Base-by-base conservation (phyloP, 2,888 invertebrate species). In the Orthonychiurus folsomi region DNA sequence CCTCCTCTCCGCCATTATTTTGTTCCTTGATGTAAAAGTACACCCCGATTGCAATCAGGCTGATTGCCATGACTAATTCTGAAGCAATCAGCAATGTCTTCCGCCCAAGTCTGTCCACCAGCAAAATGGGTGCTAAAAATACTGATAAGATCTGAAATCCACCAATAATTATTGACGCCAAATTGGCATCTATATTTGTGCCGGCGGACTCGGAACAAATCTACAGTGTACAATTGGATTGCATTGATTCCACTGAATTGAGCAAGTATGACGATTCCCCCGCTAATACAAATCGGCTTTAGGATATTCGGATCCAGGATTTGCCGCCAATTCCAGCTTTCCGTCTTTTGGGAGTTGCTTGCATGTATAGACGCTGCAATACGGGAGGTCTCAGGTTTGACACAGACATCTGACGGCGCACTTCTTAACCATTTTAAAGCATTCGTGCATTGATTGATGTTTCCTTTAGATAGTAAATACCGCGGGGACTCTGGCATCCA, bases 181-280 rank as follows among this genome's bases (percentile, higher is more conserved):
- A 1, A 24, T 61, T 61, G 20, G 66, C 61, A 52, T 67, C 59
- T 12, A 69, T 63, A 1, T 62, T 58, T 20, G 66, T 60, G 20
- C 62, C 63, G 20, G 66, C 59, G 1, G 63, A 37, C 53, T 64
- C 47, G 48, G 66, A 66, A 47, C 64, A 66, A 12, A 69, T 67
- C 37, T 2, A 58, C 62, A 9, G 65, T 60, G 62, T 67, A 69
- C 57, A 69, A 64, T 24, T 65, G 58, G 23, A 69, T 64, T 27
- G 64, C 65, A 52, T 66, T 67, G 70, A 90, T 83, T 62, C 90
- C 91, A 65, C 87, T 87, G 73, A 89, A 81, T 76, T 91, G 90
- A 74, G 90, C 90, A 78, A 89, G 89, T 73, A 88, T 83, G 86
- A 93, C 89, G 65, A 90, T 83, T 15, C 88, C 84, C 37, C 89